Conservation (phyloP, 2,888 invertebrate genomes). For the Stramonita haemastoma region DNA sequence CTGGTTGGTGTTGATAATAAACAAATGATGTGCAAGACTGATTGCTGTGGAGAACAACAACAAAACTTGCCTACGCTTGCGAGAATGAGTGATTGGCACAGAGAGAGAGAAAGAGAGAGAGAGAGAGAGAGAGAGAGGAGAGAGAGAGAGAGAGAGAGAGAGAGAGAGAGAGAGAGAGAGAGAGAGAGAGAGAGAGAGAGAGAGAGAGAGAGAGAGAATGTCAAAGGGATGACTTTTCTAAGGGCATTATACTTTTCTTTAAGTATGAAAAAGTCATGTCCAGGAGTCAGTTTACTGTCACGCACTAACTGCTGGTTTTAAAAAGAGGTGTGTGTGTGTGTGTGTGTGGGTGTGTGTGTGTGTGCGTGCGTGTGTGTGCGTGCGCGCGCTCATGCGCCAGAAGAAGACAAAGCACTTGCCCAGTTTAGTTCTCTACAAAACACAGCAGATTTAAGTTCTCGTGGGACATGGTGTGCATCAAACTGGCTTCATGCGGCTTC, state of each 20-base stretch:
- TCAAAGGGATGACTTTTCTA: neutral
- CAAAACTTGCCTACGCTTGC: too few species aligned
- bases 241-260: too few species aligned
- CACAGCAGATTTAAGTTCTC: too few species aligned
- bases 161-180: conserved; percentile 3
- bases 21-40: too few species aligned
- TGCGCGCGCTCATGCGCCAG: neutral
- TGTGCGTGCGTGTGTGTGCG: neutral
- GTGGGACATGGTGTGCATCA: too few species aligned
- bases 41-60: too few species aligned
- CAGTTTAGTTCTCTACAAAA: too few species aligned
- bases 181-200: neutral
- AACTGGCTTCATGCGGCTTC: too few species aligned
- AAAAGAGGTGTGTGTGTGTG: neutral
- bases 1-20: too few species aligned
- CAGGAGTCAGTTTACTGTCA: too few species aligned
- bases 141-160: conserved; percentile 5
- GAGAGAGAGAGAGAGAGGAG: neutral
- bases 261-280: too few species aligned
- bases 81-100: neutral
- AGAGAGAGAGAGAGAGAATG: neutral
- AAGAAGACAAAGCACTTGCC: neutral
- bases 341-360: neutral
- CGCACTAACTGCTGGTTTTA: too few species aligned
- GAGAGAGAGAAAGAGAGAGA: neutral